Conservation (phyloP, 2,888 invertebrate genomes). For the Hirudinaria manillensis region DNA sequence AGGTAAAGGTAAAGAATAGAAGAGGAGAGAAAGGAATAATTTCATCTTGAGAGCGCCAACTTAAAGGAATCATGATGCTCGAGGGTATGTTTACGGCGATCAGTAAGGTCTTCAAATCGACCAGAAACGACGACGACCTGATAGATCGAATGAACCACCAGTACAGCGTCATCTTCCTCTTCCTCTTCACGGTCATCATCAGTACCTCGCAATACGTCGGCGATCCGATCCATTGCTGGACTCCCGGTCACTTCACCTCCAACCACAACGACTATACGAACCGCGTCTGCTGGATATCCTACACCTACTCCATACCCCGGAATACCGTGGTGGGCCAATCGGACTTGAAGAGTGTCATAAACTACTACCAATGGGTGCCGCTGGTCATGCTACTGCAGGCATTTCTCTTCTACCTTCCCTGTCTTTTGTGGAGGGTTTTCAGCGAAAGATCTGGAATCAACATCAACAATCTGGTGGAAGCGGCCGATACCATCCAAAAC, state of each 20-base stretch:
- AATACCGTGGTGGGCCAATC: slow-evolving; percentile 33
- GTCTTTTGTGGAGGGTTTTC: slow-evolving; percentile 39
- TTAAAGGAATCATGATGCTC: slow-evolving; percentile 27
- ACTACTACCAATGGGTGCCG: slow-evolving; percentile 53
- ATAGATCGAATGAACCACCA: slow-evolving; percentile 34
- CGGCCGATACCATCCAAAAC: slow-evolving; percentile 47
- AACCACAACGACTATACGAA: slow-evolving; percentile 42
- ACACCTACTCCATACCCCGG: slow-evolving; percentile 40
- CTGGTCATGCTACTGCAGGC: slow-evolving; percentile 55
- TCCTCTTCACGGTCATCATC: slow-evolving; percentile 53
- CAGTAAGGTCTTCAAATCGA: slow-evolving; percentile 32
- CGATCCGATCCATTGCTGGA: slow-evolving; percentile 54
- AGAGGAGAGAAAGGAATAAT: not conserved
- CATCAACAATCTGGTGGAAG: slow-evolving; percentile 52
- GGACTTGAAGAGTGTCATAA: slow-evolving; percentile 36
- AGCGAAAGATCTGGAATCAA: slow-evolving; percentile 53
- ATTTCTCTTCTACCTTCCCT: slow-evolving; percentile 56
- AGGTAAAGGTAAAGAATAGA: not conserved
- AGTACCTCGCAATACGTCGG: slow-evolving; percentile 54
- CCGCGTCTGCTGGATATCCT: slow-evolving; percentile 43
- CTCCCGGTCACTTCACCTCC: slow-evolving; percentile 43
- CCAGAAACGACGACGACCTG: slow-evolving; percentile 33
- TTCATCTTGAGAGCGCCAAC: not conserved
- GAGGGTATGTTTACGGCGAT: slow-evolving; percentile 33
- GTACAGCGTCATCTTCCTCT: slow-evolving; percentile 51